Evolutionary conservation across 2,113 vertebrate genomes (phyloP).

Genomic region (Mormyrus iriodes): DNA sequence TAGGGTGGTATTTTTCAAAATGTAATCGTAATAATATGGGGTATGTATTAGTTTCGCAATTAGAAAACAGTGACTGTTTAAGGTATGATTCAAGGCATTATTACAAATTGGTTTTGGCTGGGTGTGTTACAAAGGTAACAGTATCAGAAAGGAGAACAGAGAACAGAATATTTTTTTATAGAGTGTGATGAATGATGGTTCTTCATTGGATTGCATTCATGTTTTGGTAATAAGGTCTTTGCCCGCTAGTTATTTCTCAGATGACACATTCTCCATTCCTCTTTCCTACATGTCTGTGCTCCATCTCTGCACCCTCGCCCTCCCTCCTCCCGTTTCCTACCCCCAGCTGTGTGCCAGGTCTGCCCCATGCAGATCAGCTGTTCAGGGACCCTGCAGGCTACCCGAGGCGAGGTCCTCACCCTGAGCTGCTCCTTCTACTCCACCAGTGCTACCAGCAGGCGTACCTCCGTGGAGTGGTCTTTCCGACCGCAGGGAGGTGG

Average conservation of each 20-base stretch:
- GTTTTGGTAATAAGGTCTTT: not conserved
- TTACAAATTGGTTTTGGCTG: not conserved
- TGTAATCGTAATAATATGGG: not conserved
- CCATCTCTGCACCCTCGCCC: not conserved
- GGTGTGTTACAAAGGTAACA: not conserved
- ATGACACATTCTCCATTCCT: constrained; percentile 16
- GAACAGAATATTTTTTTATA: not conserved
- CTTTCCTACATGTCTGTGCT: not conserved
- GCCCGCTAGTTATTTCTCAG: not conserved
- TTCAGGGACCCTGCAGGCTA: constrained; percentile 62
- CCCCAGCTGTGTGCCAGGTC: constrained; percentile 47
- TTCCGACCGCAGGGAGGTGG: constrained; percentile 68
- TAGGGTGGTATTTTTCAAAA: not conserved
- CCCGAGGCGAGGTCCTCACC: constrained; percentile 56
- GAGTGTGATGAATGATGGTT: not conserved
- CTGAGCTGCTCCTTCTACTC: constrained; percentile 81
- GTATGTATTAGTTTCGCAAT: not conserved
- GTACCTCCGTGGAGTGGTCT: constrained; percentile 77
- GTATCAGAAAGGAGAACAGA: not conserved
- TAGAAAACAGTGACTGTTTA: not conserved
- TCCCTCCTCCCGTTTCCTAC: not conserved
- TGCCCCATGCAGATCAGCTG: constrained; percentile 65
- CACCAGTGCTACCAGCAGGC: constrained; percentile 58
- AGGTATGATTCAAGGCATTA: not conserved
- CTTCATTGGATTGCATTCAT: not conserved